These are phyloP conservation scores for Drusus annulatus DNA, from an alignment of 1,140 invertebrate species.

Conservation along the genomic window DNA sequence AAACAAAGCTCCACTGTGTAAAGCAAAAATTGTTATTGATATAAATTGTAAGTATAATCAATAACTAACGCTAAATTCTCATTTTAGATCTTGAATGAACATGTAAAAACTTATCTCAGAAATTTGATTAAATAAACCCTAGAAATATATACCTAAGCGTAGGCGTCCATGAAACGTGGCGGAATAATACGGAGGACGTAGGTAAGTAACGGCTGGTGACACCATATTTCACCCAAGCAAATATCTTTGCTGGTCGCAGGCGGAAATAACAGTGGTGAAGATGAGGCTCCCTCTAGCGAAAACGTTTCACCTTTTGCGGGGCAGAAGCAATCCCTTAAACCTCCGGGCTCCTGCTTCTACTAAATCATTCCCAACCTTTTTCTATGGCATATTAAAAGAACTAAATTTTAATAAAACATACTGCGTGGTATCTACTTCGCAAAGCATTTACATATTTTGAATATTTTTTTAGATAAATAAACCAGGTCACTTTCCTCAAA, in stretches of 20 bases:
- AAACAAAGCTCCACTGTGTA: too few relatives aligned
- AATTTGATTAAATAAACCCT: too few relatives aligned
- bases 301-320: conserved; percentile 35
- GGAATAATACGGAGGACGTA: conserved; percentile 27
- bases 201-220: conserved; percentile 39
- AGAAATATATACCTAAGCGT: too few relatives aligned
- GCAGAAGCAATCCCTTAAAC: conserved; percentile 6
- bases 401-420: conserved; percentile 1
- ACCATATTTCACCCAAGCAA: conserved; percentile 45
- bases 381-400: background rate
- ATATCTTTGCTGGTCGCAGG: conserved; percentile 40
- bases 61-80: too few relatives aligned
- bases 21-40: too few relatives aligned
- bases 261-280: conserved; percentile 43
- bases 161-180: background rate
- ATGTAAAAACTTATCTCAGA: too few relatives aligned
- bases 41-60: too few relatives aligned
- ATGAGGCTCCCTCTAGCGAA: background rate
- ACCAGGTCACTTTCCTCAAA: too few relatives aligned
- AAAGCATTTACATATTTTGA: background rate
- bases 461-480: too few relatives aligned
- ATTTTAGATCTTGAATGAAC: too few relatives aligned
- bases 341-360: background rate
- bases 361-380: conserved; percentile 20
- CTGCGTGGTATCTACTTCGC: background rate